phyloP scores from a whole-genome alignment of 2,113 vertebrate species.

The Triplophysa dalaica region DNA sequence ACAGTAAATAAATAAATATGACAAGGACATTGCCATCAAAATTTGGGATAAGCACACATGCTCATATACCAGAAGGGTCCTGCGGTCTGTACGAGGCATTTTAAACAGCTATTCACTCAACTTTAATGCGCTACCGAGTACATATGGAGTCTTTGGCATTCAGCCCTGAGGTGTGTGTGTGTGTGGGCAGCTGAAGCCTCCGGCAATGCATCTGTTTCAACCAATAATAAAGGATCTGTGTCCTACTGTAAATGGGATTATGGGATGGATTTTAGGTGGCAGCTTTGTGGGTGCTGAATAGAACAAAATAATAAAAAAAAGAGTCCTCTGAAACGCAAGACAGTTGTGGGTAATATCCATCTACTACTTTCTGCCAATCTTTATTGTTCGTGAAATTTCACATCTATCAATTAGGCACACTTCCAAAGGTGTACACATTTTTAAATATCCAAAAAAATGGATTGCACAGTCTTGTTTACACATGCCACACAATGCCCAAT shows the following conservation, averaged over 20 bases:
- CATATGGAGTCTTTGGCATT: constrained; percentile 52
- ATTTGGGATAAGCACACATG: background rate
- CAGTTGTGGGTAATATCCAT: constrained; percentile 15
- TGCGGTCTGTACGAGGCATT: constrained; percentile 4
- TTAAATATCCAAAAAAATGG: no score
- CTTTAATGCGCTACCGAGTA: constrained; percentile 64
- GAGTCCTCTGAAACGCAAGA: background rate
- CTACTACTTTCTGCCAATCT: constrained; percentile 16
- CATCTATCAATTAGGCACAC: background rate
- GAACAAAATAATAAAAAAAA: background rate
- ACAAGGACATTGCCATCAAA: background rate
- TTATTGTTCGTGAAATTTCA: background rate
- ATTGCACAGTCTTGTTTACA: no score
- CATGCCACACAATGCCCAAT: no score
- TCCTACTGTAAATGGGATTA: constrained; percentile 28
- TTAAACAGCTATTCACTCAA: constrained; percentile 52
- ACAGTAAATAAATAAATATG: no score
- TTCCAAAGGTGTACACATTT: background rate
- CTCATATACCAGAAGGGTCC: constrained; percentile 5
- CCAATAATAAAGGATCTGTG: constrained; percentile 32
- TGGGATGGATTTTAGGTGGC: constrained; percentile 12
- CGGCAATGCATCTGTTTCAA: constrained; percentile 63
- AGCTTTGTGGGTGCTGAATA: background rate
- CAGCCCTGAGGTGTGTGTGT: constrained; percentile 37
- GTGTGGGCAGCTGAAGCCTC: constrained; percentile 59